phyloP scores from a whole-genome alignment of 2,797 vertebrate genomes.

The Basileuterus tristriatus region DNA sequence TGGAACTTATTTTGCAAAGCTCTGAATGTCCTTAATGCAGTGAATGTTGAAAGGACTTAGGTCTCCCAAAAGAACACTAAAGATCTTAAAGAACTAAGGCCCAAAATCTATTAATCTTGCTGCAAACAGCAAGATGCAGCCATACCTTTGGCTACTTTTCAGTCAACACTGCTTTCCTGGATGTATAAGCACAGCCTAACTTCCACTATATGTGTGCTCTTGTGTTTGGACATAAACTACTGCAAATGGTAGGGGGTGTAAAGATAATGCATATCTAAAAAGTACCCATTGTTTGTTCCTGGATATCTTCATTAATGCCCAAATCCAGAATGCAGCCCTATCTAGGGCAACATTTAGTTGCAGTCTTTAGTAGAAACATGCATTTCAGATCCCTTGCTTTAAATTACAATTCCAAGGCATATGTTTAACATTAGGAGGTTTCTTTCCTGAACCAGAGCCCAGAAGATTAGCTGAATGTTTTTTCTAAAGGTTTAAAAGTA shows the following conservation, averaged over 20 bases:
- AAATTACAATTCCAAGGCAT: neutral
- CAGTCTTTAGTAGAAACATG: neutral
- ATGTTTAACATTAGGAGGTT: neutral
- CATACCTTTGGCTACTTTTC: neutral
- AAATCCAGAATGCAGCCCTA: neutral
- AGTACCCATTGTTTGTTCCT: neutral
- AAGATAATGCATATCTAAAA: neutral
- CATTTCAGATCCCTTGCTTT: neutral
- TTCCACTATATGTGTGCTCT: neutral
- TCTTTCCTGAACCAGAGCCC: neutral
- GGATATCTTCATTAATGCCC: neutral
- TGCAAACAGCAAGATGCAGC: neutral
- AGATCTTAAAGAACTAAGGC: neutral
- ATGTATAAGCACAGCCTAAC: neutral
- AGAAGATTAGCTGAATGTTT: conserved; percentile 5
- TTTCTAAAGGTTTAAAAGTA: neutral
- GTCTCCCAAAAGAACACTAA: neutral
- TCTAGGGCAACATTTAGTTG: neutral
- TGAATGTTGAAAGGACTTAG: neutral
- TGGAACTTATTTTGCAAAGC: neutral
- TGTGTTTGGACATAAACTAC: neutral
- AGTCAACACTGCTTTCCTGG: neutral
- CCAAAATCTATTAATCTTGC: neutral
- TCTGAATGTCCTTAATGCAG: neutral
- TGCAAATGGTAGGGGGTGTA: neutral